phyloP scores from a whole-genome alignment of 1,140 invertebrate species.

The Sycobia sp. region DNA sequence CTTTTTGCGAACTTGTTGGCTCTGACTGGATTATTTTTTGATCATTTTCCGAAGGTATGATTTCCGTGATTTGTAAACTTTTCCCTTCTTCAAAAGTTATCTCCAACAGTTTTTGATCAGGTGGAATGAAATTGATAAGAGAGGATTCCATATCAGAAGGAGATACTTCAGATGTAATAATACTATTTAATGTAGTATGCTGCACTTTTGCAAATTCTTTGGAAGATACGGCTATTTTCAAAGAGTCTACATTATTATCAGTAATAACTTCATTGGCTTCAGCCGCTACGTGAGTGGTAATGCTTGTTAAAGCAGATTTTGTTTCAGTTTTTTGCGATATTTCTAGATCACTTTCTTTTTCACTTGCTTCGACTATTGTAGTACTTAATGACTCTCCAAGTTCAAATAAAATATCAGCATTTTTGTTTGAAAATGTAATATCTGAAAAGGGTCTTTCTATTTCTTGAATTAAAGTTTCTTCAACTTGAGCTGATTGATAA shows the following conservation, averaged over 20 bases:
- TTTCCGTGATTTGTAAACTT: slow-evolving; percentile 56
- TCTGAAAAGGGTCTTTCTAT: slow-evolving; percentile 62
- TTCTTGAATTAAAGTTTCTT: slow-evolving; percentile 60
- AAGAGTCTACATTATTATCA: slow-evolving; percentile 50
- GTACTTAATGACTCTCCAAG: slow-evolving; percentile 59
- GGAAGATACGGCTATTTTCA: slow-evolving; percentile 42
- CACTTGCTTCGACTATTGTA: slow-evolving; percentile 59
- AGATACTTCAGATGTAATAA: slow-evolving; percentile 57
- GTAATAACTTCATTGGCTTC: slow-evolving; percentile 55
- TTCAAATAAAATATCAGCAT: slow-evolving; percentile 58
- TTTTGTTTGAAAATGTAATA: slow-evolving; percentile 50
- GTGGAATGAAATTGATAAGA: slow-evolving; percentile 53
- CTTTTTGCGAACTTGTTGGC: slow-evolving; percentile 47
- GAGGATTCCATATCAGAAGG: slow-evolving; percentile 50
- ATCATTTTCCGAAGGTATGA: slow-evolving; percentile 58
- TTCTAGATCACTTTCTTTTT: slow-evolving; percentile 60
- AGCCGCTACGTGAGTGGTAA: slow-evolving; percentile 63
- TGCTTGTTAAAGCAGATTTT: slow-evolving; percentile 61
- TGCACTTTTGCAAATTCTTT: slow-evolving; percentile 53
- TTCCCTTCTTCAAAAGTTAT: slow-evolving; percentile 55
- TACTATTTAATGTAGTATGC: slow-evolving; percentile 55
- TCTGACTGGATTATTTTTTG: slow-evolving; percentile 50
- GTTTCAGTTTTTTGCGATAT: no score
- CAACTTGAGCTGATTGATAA: slow-evolving; percentile 56
- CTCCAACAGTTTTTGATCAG: slow-evolving; percentile 55